Conservation (phyloP, 2,797 vertebrate genomes). For the Coilia nasus region DNA sequence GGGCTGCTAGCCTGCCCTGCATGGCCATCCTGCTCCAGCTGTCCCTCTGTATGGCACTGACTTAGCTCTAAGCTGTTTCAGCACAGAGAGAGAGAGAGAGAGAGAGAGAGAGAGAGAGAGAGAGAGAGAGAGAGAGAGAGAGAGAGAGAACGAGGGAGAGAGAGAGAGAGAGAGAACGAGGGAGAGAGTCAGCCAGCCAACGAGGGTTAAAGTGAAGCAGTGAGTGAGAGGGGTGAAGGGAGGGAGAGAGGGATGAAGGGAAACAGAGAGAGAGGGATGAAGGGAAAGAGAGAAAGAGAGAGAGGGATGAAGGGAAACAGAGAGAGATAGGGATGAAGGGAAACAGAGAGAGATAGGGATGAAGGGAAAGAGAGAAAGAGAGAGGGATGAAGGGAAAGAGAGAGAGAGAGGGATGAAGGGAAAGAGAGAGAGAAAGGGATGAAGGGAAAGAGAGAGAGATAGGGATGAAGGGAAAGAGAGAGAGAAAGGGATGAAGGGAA, state of each 20-base stretch:
- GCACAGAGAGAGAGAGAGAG: conserved; percentile 23
- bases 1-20: conserved; percentile 30
- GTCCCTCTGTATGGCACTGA: conserved; percentile 37
- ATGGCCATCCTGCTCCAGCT: conserved; percentile 44
- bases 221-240: too few species aligned
- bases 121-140: not conserved
- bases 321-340: too few species aligned
- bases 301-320: too few species aligned
- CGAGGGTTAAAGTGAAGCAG: too few species aligned
- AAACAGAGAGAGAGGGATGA: too few species aligned
- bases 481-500: conserved; percentile 16
- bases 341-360: conserved; percentile 1
- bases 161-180: conserved; percentile 25
- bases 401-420: not conserved
- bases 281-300: too few species aligned
- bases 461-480: conserved; percentile 26
- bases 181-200: not conserved
- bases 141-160: not conserved
- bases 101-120: not conserved
- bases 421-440: not conserved
- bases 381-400: conserved; percentile 30
- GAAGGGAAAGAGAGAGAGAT: not conserved
- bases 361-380: not conserved
- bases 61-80: conserved; percentile 28
- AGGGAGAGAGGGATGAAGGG: too few species aligned